Percentiles rank a stretch among this genome's conserved stretches.
phyloP scores from a whole-genome alignment of 1,140 invertebrate species.

The Drosophila chauvacae region DNA sequence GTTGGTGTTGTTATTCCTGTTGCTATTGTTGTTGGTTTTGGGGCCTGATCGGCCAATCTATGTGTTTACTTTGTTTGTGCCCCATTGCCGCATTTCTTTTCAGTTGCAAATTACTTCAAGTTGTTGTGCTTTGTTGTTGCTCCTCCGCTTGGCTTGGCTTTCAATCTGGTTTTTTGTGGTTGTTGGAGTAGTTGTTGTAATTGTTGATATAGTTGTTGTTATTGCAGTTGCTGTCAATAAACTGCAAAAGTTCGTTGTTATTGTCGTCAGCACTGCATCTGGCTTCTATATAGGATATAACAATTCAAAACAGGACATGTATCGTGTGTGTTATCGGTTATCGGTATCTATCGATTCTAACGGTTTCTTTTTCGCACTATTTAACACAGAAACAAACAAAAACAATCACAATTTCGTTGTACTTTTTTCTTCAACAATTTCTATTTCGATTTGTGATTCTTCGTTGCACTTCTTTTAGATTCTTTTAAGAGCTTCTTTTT shows the following conservation, averaged over 20 bases:
- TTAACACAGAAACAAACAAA: conserved; percentile 41
- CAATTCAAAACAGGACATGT: conserved; percentile 20
- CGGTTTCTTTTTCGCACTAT: conserved; percentile 18
- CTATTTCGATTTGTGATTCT: conserved; percentile 5
- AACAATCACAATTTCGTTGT: conserved; percentile 4
- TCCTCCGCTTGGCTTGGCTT: conserved; percentile 24
- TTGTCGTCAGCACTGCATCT: conserved; percentile 20
- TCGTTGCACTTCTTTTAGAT: conserved; percentile 25
- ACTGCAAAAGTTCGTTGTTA: conserved; percentile 58
- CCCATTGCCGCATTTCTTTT: conserved; percentile 70
- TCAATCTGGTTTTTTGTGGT: conserved; percentile 69
- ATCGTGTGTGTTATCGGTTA: neutral
- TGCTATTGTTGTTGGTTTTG: conserved; percentile 19
- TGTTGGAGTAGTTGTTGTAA: neutral
- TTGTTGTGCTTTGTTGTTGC: conserved; percentile 51
- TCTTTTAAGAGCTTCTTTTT: neutral
- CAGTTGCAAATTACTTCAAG: conserved; percentile 78
- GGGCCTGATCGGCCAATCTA: conserved; percentile 42
- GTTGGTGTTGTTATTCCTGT: conserved; percentile 1
- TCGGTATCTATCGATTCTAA: neutral
- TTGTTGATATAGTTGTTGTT: conserved; percentile 8
- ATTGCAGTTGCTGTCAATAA: conserved; percentile 63
- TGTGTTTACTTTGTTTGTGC: conserved; percentile 54
- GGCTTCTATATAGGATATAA: conserved; percentile 6
- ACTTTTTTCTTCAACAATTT: conserved; percentile 22